Evolutionary conservation across 1,140 invertebrate species (phyloP).

Genomic region (Druon quercuslanigerum): DNA sequence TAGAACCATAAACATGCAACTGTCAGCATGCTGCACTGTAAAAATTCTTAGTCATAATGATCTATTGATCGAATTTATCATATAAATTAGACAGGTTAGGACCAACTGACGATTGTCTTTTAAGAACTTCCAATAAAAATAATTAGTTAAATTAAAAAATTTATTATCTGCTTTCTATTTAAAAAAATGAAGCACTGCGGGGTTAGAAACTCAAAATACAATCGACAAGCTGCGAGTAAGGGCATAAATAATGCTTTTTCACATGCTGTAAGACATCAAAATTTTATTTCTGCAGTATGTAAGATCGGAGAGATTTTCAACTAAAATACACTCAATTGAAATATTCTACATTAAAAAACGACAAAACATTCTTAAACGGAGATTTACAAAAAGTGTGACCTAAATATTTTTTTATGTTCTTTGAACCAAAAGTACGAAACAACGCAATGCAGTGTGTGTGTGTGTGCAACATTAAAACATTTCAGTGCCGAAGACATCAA

Average conservation of each 20-base stretch:
- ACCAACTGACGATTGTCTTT: constrained; percentile 5
- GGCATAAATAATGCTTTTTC: constrained; percentile 18
- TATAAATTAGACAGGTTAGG: constrained; percentile 4
- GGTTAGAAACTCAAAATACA: constrained; percentile 9
- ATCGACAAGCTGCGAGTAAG: constrained; percentile 1
- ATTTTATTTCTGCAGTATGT: constrained; percentile 13
- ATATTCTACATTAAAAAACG: too few relatives aligned
- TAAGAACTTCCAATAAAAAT: background rate
- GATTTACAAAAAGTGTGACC: too few relatives aligned
- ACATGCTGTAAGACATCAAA: constrained; percentile 15
- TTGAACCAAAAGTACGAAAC: too few relatives aligned
- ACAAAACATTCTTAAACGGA: too few relatives aligned
- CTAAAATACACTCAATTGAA: too few relatives aligned
- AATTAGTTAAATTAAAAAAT: background rate
- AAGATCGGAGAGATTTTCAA: background rate
- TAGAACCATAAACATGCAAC: background rate
- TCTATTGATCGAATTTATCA: background rate
- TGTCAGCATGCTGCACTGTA: constrained; percentile 7
- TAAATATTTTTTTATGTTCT: too few relatives aligned
- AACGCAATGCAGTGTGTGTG: too few relatives aligned
- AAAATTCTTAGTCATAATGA: background rate
- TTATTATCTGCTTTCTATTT: background rate
- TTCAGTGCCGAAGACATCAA: too few relatives aligned
- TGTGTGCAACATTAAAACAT: too few relatives aligned
- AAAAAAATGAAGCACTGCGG: background rate